Base-by-base conservation (phyloP, 2,888 invertebrate species). In the Pachycephus smyrnensis region DNA sequence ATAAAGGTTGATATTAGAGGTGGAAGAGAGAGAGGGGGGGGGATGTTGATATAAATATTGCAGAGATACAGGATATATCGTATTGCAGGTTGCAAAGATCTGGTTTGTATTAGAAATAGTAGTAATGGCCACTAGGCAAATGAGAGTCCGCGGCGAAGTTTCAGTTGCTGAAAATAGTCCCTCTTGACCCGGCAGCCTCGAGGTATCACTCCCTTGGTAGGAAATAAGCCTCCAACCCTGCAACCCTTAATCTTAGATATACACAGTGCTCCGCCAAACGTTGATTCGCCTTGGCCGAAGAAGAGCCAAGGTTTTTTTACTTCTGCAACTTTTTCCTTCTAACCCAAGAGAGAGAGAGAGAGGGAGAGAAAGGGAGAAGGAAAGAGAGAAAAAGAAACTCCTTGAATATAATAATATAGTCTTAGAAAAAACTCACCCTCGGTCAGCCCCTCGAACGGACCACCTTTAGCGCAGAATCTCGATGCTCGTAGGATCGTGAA, bases 401-500 rank as follows among this genome's bases (percentile, higher is more conserved):
- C 31, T 32, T 76, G 1, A 11, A 11, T 31, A 37, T n/a, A 69
- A 76, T 32, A 73, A 35, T 73, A 12, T 1, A 23, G 55, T 55
- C 55, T 2, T 33, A 4, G 33, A 55, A 55, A 80, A 71, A 84
- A 83, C 89, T 86, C 92, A 96, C 96, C 96, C 94, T 96, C 96
- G 89, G 94, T 93, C 86, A 97, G 92, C 1, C 94, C 90, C 83
- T 94, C 94, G 89, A 95, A 96, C 80, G 94, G 94, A 23, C 94
- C 93, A 87, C 96, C 94, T 85, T 94, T 94, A 88, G 95, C 94
- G 91, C 97, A 97, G 12, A 95, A 95, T 89, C 96, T 96, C 68
- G 96, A 95, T 11, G 96, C 95, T 92, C 96, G 97, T 81, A 95
- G 93, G 78, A 97, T 95, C 92, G 96, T 95, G 90, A 96, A 97